Conservation (phyloP, 2,113 vertebrate genomes). For the Alethe castanea region DNA sequence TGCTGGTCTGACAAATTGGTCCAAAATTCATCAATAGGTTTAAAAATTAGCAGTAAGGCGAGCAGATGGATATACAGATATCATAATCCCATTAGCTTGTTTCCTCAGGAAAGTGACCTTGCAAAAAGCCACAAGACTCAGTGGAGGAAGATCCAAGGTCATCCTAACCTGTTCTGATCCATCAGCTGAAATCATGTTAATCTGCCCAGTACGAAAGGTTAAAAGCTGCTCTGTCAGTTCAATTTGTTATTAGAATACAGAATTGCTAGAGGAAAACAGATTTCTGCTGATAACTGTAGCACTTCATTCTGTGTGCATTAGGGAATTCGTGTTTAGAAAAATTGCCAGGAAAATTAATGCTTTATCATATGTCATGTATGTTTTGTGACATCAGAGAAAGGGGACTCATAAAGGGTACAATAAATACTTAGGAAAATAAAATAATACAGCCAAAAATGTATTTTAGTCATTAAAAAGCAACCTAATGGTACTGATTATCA, state of each 20-base stretch:
- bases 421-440: background rate
- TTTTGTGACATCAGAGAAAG: slow-evolving; percentile 6
- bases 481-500: background rate
- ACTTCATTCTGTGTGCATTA: slow-evolving; percentile 8
- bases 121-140: background rate
- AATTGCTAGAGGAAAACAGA: slow-evolving; percentile 54
- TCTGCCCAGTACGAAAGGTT: slow-evolving; percentile 60
- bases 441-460: background rate
- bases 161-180: slow-evolving; percentile 44
- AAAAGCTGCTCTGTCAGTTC: slow-evolving; percentile 66
- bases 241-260: slow-evolving; percentile 24
- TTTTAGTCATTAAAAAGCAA: background rate
- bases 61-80: background rate
- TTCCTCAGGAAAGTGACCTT: background rate
- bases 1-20: background rate
- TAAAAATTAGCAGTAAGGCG: background rate
- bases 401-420: background rate
- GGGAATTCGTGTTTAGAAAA: background rate
- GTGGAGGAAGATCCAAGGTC: slow-evolving; percentile 42
- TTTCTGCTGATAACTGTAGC: slow-evolving; percentile 12
- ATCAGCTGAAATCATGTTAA: slow-evolving; percentile 60
- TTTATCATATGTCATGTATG: background rate
- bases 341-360: background rate
- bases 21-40: background rate
- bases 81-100: background rate